Evolutionary conservation across 2,888 invertebrate species (phyloP), one percentile per base, ranked within the genome.

Genomic region (Amphipoea oculea): DNA sequence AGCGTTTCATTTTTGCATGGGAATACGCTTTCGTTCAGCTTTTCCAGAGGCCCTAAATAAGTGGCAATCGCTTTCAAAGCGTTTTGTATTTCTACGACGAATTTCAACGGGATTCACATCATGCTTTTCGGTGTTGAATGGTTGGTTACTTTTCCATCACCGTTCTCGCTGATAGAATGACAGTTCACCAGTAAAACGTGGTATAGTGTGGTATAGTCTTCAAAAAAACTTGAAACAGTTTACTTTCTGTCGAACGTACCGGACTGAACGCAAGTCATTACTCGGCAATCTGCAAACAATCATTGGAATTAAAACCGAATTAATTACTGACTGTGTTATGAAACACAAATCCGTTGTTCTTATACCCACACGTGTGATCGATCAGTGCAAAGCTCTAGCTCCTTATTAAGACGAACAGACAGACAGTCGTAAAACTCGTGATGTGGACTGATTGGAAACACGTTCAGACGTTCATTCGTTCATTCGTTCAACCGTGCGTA

Each of bases 381-480:
- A 96, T 96, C 95, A 95, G 92, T 85, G 88, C 83, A 86, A 85
- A 91, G 94, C 91, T 85, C 66, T 93, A 95, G 93, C 92, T 94
- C 92, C 94, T 95, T 95, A 96, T 95, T 95, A 93, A 92, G 92
- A 88, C 86, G 83, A 90, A 92, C 93, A 93, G 93, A 94, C 94
- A 95, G 94, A 93, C 95, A 95, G 95, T 96, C 96, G 94, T 96
- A 96, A 96, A 96, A 94, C 92, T 91, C 86, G 83, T 92, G 92
- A 93, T 92, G 94, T 80, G 91, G 89, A 89, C 92, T 96, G 96
- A 96, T 96, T 96, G 94, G 93, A 95, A 95, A 94, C 96, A 96
- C 94, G 94, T 96, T 96, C 91, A 91, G 92, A 89, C 88, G 91
- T 90, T 91, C 92, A 93, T 87, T 92, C 88, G 91, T 90, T 91